A percentile compares a stretch with the other conserved stretches of the same genome.
Conservation (phyloP, 2,888 invertebrate species). For the Bellardia pandia region DNA sequence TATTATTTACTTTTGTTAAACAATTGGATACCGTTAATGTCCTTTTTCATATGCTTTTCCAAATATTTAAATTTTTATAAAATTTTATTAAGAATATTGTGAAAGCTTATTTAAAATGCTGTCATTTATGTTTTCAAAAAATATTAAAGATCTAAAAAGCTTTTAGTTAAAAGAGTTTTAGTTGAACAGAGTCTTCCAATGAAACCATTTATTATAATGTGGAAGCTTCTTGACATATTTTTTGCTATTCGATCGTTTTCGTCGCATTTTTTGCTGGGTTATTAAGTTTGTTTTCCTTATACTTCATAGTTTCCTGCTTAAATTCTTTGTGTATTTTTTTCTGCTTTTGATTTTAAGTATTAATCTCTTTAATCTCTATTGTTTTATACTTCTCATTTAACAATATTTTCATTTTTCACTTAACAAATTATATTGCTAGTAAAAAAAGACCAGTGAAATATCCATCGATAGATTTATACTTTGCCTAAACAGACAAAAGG, state of each 20-base stretch:
- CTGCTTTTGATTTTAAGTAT: background rate
- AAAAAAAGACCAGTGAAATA: background rate
- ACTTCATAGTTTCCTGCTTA: background rate
- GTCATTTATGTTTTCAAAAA: no score
- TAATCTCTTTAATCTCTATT: constrained; percentile 61
- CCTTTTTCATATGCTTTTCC: no score
- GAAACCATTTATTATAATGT: no score
- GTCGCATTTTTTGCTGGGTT: background rate
- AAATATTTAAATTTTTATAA: no score
- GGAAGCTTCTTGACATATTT: background rate
- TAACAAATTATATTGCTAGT: constrained; percentile 55
- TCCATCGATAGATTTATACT: background rate
- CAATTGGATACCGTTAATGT: no score
- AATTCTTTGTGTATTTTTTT: background rate
- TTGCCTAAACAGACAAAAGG: background rate
- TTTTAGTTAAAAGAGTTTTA: no score
- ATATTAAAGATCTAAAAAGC: no score
- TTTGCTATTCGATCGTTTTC: background rate
- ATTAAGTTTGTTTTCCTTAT: background rate
- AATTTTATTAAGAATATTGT: no score
- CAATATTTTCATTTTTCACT: constrained; percentile 69
- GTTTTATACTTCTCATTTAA: constrained; percentile 63
- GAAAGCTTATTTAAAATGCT: no score
- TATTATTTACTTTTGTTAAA: no score
- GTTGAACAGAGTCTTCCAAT: no score